Percentiles rank a stretch among this genome's conserved stretches.
Conservation (phyloP, 2,113 vertebrate genomes). For the Panthera leo region DNA sequence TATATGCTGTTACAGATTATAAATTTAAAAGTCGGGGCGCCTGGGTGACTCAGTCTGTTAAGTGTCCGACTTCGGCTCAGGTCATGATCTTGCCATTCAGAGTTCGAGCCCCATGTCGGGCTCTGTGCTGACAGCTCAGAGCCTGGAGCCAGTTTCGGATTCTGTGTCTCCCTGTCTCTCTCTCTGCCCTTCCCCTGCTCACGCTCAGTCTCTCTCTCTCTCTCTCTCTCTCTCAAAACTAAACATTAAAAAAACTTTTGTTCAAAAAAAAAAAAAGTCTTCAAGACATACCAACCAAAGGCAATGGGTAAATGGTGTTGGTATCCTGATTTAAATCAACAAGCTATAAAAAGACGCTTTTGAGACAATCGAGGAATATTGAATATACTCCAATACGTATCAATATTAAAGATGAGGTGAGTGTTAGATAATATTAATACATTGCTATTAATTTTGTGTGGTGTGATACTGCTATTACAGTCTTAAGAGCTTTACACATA, state of each 20-base stretch:
- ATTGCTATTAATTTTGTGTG: not conserved
- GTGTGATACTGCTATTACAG: not conserved
- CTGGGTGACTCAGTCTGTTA: too few species aligned
- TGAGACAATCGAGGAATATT: not conserved
- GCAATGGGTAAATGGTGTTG: not conserved
- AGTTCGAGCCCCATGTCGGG: too few species aligned
- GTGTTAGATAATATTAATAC: not conserved
- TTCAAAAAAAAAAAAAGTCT: not conserved
- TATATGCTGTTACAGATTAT: not conserved
- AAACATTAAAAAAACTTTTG: too few species aligned
- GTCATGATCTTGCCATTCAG: too few species aligned
- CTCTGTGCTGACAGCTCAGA: too few species aligned
- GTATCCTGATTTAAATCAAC: not conserved
- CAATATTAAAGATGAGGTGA: not conserved
- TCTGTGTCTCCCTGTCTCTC: too few species aligned
- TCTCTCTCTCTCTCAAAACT: too few species aligned
- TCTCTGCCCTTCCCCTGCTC: too few species aligned
- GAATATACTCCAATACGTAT: not conserved
- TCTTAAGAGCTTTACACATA: not conserved
- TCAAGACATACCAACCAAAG: not conserved
- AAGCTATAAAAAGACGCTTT: not conserved
- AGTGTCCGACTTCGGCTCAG: too few species aligned
- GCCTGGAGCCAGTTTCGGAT: too few species aligned
- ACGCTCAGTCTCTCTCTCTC: too few species aligned
- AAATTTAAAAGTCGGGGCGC: not conserved